Percentiles rank a stretch among this genome's conserved stretches.
Conservation (phyloP, 37 sponge, comb jelly and placozoan species). For the Lycopodina hypogea region DNA sequence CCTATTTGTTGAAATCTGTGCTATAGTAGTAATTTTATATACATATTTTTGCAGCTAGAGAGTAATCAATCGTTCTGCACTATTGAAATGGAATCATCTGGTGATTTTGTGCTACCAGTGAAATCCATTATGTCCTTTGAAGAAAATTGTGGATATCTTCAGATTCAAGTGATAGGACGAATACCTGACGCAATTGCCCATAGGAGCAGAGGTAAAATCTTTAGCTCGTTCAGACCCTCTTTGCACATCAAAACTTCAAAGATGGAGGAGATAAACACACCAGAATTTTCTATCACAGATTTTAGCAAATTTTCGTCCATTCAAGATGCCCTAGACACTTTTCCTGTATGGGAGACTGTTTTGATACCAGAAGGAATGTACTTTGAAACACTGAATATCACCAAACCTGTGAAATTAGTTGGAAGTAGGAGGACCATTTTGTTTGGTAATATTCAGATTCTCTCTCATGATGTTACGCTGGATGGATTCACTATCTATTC, state of each 20-base stretch:
- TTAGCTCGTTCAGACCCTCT: background rate
- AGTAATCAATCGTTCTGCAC: background rate
- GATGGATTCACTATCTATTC: slow-evolving; percentile 34
- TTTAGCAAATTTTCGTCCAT: slow-evolving; percentile 7
- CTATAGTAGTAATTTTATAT: too few relatives aligned
- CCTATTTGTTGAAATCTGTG: too few relatives aligned
- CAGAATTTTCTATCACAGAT: background rate
- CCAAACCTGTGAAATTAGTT: slow-evolving; percentile 21
- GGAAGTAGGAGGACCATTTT: background rate
- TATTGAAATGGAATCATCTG: background rate
- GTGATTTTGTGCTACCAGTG: background rate
- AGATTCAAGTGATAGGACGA: background rate
- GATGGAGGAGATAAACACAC: background rate
- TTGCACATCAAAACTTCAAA: background rate
- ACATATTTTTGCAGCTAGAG: background rate
- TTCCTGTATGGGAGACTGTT: slow-evolving; percentile 5
- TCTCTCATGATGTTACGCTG: slow-evolving; percentile 26
- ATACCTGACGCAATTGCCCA: background rate
- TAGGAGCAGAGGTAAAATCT: background rate
- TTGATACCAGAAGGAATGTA: slow-evolving; percentile 19
- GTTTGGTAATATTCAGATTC: slow-evolving; percentile 11
- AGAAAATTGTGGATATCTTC: background rate
- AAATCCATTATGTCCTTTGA: background rate
- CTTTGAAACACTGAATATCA: slow-evolving; percentile 27
- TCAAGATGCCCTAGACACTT: slow-evolving; percentile 18